Base-by-base conservation (phyloP, 2,888 invertebrate genomes). In the Allolobophora icterica region DNA sequence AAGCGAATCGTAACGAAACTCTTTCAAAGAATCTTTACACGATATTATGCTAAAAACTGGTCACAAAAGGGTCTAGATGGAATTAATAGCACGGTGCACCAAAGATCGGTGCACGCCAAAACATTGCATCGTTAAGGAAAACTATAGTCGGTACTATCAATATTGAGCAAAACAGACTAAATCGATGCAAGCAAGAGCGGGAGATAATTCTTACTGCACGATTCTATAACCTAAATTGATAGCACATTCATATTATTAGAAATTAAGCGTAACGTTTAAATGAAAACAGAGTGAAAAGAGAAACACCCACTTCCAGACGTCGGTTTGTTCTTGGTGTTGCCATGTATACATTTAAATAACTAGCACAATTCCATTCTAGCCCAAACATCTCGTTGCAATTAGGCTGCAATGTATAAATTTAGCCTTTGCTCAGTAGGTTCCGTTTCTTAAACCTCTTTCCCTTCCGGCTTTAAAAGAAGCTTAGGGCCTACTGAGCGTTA, bases 221-320 rank as follows among this genome's bases (percentile, higher is more conserved):
- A 71, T 71, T 3, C n/a, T n/a, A n/a, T 71, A 71, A 71, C n/a
- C n/a, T 71, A 30, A 11, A 71, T 11, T 30, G n/a, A 71, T n/a
- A 71, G 5, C 1, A 71, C 0, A 71, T 71, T 6, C n/a, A 71
- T n/a, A n/a, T 71, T 13, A 71, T 8, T 11, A 71, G 71, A 71
- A 71, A 71, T n/a, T 71, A 71, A 30, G 30, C 30, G 71, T 71
- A 71, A n/a, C 0, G n/a, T 71, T 30, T 71, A 71, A 71, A 71
- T 71, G 71, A 30, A 71, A 71, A 71, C n/a, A 71, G 71, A 13
- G 71, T 71, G n/a, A 71, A 71, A 71, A 71, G 71, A 71, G 71
- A 71, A 71, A 71, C 71, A 71, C 71, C 71, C 71, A 71, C 71
- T 71, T 71, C 71, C n/a, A 71, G 71, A 71, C 71, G 71, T n/a